Conservation (phyloP, 1,140 invertebrate species). For the Onthophagus taurus region DNA sequence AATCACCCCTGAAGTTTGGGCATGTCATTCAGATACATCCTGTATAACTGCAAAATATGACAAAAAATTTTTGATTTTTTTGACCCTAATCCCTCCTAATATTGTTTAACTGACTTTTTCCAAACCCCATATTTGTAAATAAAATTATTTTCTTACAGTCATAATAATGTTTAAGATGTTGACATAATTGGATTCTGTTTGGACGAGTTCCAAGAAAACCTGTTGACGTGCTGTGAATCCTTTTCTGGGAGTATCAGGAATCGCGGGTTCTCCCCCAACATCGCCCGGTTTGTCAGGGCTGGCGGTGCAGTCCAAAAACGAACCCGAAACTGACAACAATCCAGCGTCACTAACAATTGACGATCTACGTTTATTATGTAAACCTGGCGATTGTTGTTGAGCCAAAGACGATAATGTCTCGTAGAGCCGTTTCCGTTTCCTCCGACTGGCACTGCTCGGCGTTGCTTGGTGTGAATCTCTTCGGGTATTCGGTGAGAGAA, state of each 20-base stretch:
- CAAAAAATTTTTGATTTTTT: too few relatives aligned
- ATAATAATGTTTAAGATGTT: slow-evolving; percentile 87
- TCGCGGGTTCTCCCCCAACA: slow-evolving; percentile 38
- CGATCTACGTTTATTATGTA: slow-evolving; percentile 54
- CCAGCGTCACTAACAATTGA: slow-evolving; percentile 76
- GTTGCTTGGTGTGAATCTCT: slow-evolving; percentile 48
- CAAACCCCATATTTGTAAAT: too few relatives aligned
- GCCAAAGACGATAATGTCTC: slow-evolving; percentile 34
- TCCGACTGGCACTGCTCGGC: slow-evolving; percentile 40
- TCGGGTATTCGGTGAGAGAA: slow-evolving; percentile 46
- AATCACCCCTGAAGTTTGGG: too few relatives aligned
- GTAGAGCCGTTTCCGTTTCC: slow-evolving; percentile 66
- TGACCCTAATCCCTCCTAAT: too few relatives aligned
- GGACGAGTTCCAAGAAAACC: slow-evolving; percentile 86
- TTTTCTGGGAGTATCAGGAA: slow-evolving; percentile 51
- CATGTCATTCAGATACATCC: too few relatives aligned
- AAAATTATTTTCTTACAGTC: slow-evolving; percentile 64
- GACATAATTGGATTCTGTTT: slow-evolving; percentile 97
- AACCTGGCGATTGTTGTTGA: slow-evolving; percentile 44
- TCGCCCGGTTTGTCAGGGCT: slow-evolving; percentile 51
- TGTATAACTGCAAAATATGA: too few relatives aligned
- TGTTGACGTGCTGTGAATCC: slow-evolving; percentile 61
- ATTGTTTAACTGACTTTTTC: too few relatives aligned
- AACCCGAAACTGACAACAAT: slow-evolving; percentile 72
- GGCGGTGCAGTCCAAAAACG: slow-evolving; percentile 75